Evolutionary conservation across 2,797 vertebrate species (phyloP), one percentile per base, ranked within the genome.

Genomic region (Lagodon rhomboides): DNA sequence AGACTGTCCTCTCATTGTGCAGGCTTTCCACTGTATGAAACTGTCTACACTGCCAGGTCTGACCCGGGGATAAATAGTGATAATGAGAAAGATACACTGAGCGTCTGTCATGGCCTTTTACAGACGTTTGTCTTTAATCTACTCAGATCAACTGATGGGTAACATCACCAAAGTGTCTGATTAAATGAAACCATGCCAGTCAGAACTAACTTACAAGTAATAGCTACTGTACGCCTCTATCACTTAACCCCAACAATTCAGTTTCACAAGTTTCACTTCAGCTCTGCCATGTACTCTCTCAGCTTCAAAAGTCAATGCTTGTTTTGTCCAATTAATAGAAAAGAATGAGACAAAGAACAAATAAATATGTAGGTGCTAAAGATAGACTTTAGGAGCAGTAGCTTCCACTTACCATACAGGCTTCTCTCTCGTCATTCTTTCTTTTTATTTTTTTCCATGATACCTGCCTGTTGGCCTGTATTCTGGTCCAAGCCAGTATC

Each of bases 1-100:
- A 74, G 69, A 58, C 73, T 34, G 62, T 58, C 47, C 49, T 30
- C 44, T 61, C 20, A 25, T 25, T 68, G 16, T 53, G 34, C 41
- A 62, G 38, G 9, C 41, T 13, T 30, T 69, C 11, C 7, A 2
- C 41, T 53, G 30, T 66, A 4, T 62, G 38, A 46, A 54, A 22
- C 72, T 46, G 60, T 30, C 22, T 43, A 9, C 49, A 23, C 34
- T 50, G 53, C 59, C 64, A 58, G 23, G 22, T 51, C 34, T 53
- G 25, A 71, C 30, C 56, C 22, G n/a, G 34, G 58, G 1, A 60
- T 50, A 10, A 58, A 49, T 69, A 38, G 18, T 10, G 43, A 54
- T 54, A 58, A 63, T 55, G 16, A 51, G 47, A 23, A 18, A 1
- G 16, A 67, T 25, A 23, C 63, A 41, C 49, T 38, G 23, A 62